These are phyloP conservation scores for Cheilosia soror DNA, from an alignment of 2,888 invertebrate species.

Conservation along the genomic window DNA sequence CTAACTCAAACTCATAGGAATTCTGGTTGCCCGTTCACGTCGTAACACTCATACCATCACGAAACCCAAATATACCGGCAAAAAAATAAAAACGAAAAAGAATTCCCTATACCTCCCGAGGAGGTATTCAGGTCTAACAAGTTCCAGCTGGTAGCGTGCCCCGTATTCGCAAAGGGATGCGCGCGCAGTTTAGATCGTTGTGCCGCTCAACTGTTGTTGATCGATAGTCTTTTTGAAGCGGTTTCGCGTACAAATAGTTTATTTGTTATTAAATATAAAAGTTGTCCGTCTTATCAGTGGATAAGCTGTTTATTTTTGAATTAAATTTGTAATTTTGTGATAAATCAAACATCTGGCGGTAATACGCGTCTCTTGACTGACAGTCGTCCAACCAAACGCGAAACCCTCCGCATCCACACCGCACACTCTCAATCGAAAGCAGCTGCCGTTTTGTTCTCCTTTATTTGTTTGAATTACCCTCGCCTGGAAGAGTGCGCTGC, in stretches of 20 bases:
- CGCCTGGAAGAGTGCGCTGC: constrained; percentile 19
- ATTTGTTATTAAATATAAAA: constrained; percentile 6
- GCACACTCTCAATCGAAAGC: constrained; percentile 33
- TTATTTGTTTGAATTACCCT: constrained; percentile 19
- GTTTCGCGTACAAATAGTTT: background rate
- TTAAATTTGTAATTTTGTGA: background rate
- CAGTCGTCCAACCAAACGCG: background rate
- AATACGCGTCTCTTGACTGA: constrained; percentile 39
- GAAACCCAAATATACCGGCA: constrained; percentile 52
- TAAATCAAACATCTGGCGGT: constrained; percentile 24
- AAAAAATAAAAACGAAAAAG: constrained; percentile 40
- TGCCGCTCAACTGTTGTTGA: constrained; percentile 10
- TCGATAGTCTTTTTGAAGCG: constrained; percentile 17
- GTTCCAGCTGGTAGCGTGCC: constrained; percentile 71
- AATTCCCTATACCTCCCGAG: constrained; percentile 59
- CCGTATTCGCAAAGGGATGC: constrained; percentile 73
- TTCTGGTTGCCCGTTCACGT: background rate
- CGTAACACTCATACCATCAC: constrained; percentile 31
- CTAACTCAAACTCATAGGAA: background rate
- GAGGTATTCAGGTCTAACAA: constrained; percentile 73
- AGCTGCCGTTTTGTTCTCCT: constrained; percentile 61
- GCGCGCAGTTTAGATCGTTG: constrained; percentile 59
- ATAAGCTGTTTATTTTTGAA: constrained; percentile 5
- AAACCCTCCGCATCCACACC: no score
- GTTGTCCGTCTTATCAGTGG: constrained; percentile 8